Percentiles rank a stretch among this genome's conserved stretches.
These are phyloP conservation scores for Raja brachyura DNA, from an alignment of 2,113 vertebrate genomes.

Conservation along the genomic window DNA sequence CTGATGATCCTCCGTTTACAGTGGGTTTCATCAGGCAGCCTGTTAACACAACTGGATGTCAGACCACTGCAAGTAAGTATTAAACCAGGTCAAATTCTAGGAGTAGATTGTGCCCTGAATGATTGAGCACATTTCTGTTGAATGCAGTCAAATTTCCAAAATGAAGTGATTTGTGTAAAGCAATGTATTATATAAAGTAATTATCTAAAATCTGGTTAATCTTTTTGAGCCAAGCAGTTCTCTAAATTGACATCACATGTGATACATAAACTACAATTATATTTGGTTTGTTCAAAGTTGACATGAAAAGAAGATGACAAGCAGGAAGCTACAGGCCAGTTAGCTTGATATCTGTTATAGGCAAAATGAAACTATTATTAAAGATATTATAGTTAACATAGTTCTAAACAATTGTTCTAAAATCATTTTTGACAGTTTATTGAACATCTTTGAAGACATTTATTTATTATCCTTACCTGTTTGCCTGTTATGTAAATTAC, in stretches of 20 bases:
- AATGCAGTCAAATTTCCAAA: background rate
- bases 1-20: slow-evolving; percentile 84
- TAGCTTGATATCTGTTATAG: too few species aligned
- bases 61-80: slow-evolving; percentile 43
- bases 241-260: background rate
- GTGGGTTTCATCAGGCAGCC: slow-evolving; percentile 91
- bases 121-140: background rate
- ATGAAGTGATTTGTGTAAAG: background rate
- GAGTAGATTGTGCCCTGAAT: background rate
- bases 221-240: background rate
- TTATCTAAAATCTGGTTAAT: background rate
- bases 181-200: background rate
- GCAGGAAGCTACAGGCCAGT: too few species aligned
- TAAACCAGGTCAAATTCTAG: background rate
- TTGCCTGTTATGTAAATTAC: too few species aligned
- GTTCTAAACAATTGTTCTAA: too few species aligned
- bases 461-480: too few species aligned
- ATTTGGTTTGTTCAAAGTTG: background rate
- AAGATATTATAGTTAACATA: too few species aligned
- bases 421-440: too few species aligned
- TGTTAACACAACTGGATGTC: slow-evolving; percentile 68
- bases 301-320: too few species aligned
- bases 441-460: too few species aligned
- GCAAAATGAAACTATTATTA: too few species aligned
- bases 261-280: background rate